Percentiles rank a stretch among this genome's conserved stretches.
These are phyloP conservation scores for Conus canariensis DNA, from an alignment of 2,888 invertebrate genomes.

Conservation along the genomic window DNA sequence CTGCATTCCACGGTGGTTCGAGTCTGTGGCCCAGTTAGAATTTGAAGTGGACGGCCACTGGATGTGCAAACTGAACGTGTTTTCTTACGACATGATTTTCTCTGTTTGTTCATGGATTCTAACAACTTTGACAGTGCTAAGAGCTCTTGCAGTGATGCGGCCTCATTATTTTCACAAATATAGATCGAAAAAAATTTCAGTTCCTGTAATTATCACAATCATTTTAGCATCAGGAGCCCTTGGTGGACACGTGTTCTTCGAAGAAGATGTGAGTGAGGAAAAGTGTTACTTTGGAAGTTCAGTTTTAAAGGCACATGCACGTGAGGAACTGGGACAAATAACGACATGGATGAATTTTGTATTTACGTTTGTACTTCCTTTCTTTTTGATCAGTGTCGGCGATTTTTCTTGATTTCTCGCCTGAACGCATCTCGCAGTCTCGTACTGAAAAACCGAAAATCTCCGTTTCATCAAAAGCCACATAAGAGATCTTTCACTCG, in stretches of 20 bases:
- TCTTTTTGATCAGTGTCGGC: not conserved
- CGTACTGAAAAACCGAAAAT: no score
- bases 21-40: not conserved
- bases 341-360: not conserved
- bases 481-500: not conserved
- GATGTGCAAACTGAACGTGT: not conserved
- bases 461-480: no score
- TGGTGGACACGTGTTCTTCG: not conserved
- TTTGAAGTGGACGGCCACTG: constrained; percentile 5
- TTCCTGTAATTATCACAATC: not conserved
- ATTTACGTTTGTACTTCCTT: not conserved
- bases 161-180: not conserved
- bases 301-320: not conserved
- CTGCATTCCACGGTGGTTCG: not conserved
- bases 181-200: not conserved
- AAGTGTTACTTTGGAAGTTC: not conserved
- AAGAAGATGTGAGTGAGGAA: not conserved
- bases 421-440: not conserved
- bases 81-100: not conserved
- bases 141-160: not conserved
- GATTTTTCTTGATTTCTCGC: not conserved
- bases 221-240: not conserved
- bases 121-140: not conserved
- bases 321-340: not conserved
- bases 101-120: not conserved